phyloP scores from a whole-genome alignment of 2,113 vertebrate genomes.

The Setophaga petechia region DNA sequence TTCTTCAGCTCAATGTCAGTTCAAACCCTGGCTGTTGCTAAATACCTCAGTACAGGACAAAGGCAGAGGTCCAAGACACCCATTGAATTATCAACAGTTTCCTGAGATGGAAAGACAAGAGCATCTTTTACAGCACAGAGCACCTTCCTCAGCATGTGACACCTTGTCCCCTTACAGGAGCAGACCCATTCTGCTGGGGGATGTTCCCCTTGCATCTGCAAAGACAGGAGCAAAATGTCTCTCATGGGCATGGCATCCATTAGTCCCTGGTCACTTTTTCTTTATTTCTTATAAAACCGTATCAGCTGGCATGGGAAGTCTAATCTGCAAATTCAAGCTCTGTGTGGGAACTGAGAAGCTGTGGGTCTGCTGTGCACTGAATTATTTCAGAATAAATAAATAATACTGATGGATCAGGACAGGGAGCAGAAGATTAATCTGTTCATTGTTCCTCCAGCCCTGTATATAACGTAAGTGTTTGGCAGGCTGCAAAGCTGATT shows the following conservation, averaged over 20 bases:
- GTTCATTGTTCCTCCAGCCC: not conserved
- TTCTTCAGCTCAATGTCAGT: not conserved
- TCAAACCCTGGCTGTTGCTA: not conserved
- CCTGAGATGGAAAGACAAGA: not conserved
- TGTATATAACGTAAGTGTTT: not conserved
- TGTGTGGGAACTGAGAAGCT: not conserved
- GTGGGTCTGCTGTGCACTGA: not conserved
- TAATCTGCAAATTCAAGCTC: not conserved
- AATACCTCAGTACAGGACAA: not conserved
- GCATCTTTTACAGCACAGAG: not conserved
- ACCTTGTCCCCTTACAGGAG: not conserved
- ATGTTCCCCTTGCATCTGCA: not conserved
- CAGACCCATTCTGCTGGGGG: not conserved
- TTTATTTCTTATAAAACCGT: not conserved
- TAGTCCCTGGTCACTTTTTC: not conserved
- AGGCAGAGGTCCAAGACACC: not conserved
- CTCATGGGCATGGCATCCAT: not conserved
- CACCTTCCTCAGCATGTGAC: not conserved
- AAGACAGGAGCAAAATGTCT: not conserved
- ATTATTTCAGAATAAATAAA: constrained; percentile 34
- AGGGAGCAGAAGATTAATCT: constrained; percentile 8
- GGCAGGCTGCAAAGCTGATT: not conserved
- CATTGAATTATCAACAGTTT: not conserved
- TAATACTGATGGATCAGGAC: not conserved
- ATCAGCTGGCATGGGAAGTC: not conserved